Conservation (phyloP, 2,797 vertebrate species). For the Salmo trutta region DNA sequence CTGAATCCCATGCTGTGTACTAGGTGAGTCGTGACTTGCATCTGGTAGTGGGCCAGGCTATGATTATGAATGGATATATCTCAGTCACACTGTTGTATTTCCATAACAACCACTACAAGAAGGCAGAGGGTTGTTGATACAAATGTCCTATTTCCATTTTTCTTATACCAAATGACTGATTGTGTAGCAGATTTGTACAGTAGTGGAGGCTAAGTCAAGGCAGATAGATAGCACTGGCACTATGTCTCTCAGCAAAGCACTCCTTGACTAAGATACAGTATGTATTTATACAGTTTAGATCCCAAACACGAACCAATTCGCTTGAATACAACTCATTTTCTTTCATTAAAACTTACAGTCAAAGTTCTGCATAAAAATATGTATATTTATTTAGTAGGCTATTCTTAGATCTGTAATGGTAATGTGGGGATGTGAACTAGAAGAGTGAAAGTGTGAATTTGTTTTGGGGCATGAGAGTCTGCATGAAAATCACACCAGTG, state of each 20-base stretch:
- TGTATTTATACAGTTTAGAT: background rate
- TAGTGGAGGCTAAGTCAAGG: background rate
- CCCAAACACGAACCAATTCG: background rate
- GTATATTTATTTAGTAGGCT: background rate
- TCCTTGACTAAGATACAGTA: background rate
- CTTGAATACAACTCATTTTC: background rate
- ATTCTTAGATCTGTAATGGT: background rate
- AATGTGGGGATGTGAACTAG: background rate
- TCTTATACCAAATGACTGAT: background rate
- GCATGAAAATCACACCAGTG: background rate
- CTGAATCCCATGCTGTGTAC: background rate
- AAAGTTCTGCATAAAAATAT: background rate
- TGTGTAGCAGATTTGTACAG: background rate
- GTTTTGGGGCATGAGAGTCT: constrained; percentile 1
- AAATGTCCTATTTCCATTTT: background rate
- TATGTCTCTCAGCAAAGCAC: background rate
- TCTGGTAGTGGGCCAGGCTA: background rate
- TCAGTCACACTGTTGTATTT: background rate
- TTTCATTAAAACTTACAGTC: background rate
- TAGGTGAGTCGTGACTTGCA: background rate
- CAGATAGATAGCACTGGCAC: background rate
- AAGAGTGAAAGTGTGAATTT: background rate
- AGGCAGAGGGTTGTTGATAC: background rate
- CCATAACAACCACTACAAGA: background rate
- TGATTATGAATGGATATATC: background rate